Percentiles rank a stretch among this genome's conserved stretches.
These are phyloP conservation scores for Poecilia gillii DNA, from an alignment of 2,797 vertebrate genomes.

Conservation along the genomic window DNA sequence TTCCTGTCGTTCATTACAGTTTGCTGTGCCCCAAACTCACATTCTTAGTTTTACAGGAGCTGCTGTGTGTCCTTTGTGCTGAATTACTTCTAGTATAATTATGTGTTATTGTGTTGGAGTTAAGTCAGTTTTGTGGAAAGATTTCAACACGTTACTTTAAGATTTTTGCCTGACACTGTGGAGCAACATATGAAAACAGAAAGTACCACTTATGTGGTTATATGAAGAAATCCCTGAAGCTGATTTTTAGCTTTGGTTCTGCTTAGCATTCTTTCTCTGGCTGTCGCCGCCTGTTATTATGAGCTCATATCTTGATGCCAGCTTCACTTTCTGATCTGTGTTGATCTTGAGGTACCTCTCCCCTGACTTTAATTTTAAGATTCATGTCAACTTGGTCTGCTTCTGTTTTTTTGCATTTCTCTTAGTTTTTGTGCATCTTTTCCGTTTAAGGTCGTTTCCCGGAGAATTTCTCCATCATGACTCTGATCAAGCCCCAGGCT, in stretches of 20 bases:
- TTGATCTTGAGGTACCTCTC: not conserved
- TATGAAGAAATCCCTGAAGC: slow-evolving; percentile 44
- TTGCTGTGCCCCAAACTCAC: slow-evolving; percentile 9
- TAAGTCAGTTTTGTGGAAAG: slow-evolving; percentile 38
- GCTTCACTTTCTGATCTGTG: slow-evolving; percentile 1
- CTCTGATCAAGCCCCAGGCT: slow-evolving; percentile 85
- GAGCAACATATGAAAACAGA: slow-evolving; percentile 14
- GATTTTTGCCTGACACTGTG: slow-evolving; percentile 42
- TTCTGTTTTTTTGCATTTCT: not conserved
- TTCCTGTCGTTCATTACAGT: slow-evolving; percentile 8
- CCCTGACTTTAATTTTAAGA: not conserved
- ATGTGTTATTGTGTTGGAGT: slow-evolving; percentile 34
- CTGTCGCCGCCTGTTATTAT: slow-evolving; percentile 42
- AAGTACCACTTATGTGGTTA: slow-evolving; percentile 59
- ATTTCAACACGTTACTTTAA: slow-evolving; percentile 56
- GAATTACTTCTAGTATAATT: slow-evolving; percentile 53
- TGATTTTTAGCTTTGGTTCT: slow-evolving; percentile 35
- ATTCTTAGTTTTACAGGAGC: slow-evolving; percentile 9
- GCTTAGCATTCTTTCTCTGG: slow-evolving; percentile 20
- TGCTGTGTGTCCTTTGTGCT: not conserved
- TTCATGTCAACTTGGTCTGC: not conserved
- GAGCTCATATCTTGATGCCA: slow-evolving; percentile 10
- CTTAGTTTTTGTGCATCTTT: not conserved
- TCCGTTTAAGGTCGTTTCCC: slow-evolving; percentile 83
- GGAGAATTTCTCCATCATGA: slow-evolving; percentile 92